Conservation (phyloP, 37 sponge, comb jelly and placozoan species). For the Dysidea cf. avara region DNA sequence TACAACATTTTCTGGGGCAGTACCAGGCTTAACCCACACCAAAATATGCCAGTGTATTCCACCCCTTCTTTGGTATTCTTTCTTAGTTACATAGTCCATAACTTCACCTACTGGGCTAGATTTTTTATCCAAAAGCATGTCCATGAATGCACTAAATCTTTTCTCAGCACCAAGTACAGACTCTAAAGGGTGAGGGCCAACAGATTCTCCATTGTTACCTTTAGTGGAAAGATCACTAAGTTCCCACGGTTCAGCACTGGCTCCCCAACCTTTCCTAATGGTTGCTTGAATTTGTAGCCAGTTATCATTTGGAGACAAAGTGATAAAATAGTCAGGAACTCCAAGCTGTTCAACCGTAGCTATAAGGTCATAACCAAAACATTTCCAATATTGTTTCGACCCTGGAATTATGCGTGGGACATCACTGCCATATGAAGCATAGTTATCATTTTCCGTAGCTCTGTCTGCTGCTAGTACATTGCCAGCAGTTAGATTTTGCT, state of each 20-base stretch:
- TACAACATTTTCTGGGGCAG: neutral
- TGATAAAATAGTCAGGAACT: conserved; percentile 7
- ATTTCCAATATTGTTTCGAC: no score
- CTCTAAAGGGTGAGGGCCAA: neutral
- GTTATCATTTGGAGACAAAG: neutral
- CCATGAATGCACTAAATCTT: neutral
- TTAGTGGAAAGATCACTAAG: neutral
- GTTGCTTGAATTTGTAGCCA: conserved; percentile 1
- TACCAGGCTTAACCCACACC: conserved; percentile 8
- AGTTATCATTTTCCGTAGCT: neutral
- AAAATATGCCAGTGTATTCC: conserved; percentile 28
- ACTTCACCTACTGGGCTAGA: neutral
- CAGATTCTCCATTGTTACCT: neutral
- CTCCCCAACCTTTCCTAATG: neutral
- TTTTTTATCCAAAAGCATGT: neutral
- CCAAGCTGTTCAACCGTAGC: no score
- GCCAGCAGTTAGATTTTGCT: no score
- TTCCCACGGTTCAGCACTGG: no score
- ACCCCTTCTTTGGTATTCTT: conserved; percentile 25
- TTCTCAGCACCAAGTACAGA: conserved; percentile 12
- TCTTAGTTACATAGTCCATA: conserved; percentile 19
- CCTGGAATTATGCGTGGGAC: neutral
- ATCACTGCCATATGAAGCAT: neutral
- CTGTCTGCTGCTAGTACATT: neutral
- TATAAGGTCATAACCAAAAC: no score